Conservation (phyloP, 2,797 vertebrate genomes). For the Cygnus olor region DNA sequence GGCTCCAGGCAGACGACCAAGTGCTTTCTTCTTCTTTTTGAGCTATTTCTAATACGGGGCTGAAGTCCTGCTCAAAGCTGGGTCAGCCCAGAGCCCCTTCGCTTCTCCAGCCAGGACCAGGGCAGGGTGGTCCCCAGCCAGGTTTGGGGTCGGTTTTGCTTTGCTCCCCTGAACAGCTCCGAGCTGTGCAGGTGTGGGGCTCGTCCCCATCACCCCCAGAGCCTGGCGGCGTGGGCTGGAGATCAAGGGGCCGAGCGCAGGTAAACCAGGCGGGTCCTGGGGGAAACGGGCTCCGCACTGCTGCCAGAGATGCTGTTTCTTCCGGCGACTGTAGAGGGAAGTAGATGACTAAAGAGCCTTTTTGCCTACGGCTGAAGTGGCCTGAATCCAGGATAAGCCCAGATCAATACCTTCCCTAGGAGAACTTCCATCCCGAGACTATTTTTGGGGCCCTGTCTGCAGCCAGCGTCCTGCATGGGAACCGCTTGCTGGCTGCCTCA, state of each 20-base stretch:
- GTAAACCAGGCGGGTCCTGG: background rate
- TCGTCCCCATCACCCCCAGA: background rate
- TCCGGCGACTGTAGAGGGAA: conserved; percentile 43
- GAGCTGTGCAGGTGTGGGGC: accelerated
- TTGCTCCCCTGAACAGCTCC: background rate
- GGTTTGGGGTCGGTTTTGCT: accelerated
- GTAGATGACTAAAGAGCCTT: conserved; percentile 47
- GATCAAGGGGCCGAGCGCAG: background rate
- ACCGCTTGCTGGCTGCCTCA: background rate
- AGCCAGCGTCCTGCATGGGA: accelerated
- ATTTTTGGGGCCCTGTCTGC: background rate
- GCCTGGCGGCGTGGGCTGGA: background rate
- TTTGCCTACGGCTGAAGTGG: conserved; percentile 14
- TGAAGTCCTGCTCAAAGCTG: background rate
- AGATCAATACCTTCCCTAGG: background rate
- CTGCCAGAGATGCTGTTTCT: background rate
- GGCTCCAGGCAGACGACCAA: background rate
- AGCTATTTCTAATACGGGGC: background rate
- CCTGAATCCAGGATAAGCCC: background rate
- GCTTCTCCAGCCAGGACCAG: background rate
- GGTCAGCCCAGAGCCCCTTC: too few relatives aligned
- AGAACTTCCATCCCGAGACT: background rate
- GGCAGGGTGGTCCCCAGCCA: background rate
- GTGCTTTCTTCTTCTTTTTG: background rate
- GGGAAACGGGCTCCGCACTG: background rate